phyloP scores from a whole-genome alignment of 2,113 vertebrate species.

The Eulemur rufifrons region DNA sequence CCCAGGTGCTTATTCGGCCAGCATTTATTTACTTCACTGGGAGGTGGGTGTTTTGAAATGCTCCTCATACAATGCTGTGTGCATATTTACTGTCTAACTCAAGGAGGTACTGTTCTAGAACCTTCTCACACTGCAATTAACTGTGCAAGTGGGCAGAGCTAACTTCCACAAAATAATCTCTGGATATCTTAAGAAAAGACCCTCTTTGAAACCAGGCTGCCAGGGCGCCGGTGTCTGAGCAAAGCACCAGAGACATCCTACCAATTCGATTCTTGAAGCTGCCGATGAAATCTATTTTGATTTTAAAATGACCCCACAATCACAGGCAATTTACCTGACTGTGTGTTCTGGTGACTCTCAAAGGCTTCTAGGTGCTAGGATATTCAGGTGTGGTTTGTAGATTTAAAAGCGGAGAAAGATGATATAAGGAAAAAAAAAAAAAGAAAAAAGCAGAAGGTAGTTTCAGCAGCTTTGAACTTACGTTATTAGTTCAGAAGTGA shows the following conservation, averaged over 20 bases:
- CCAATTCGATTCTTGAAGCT: neutral
- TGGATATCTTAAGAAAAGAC: neutral
- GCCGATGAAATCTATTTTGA: neutral
- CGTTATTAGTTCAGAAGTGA: neutral
- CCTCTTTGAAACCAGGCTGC: neutral
- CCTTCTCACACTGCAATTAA: constrained; percentile 72
- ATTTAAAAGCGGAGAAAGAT: neutral
- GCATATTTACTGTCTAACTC: constrained; percentile 31
- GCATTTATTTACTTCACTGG: neutral
- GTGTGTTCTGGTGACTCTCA: neutral
- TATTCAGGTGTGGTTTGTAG: neutral
- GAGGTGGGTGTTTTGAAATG: constrained; percentile 53
- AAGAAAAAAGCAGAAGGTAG: neutral
- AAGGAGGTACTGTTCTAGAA: constrained; percentile 78
- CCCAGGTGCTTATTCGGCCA: constrained; percentile 10
- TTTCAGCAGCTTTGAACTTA: neutral
- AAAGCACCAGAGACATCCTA: neutral
- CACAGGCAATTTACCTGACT: neutral
- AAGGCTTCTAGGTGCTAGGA: neutral
- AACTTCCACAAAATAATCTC: neutral
- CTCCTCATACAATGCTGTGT: neutral
- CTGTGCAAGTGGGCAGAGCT: constrained; percentile 12
- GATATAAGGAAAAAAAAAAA: neutral
- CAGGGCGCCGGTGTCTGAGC: accelerated
- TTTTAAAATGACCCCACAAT: neutral